Base-by-base conservation (phyloP, 1,140 invertebrate species). In the Dolichoris vasculosae region DNA sequence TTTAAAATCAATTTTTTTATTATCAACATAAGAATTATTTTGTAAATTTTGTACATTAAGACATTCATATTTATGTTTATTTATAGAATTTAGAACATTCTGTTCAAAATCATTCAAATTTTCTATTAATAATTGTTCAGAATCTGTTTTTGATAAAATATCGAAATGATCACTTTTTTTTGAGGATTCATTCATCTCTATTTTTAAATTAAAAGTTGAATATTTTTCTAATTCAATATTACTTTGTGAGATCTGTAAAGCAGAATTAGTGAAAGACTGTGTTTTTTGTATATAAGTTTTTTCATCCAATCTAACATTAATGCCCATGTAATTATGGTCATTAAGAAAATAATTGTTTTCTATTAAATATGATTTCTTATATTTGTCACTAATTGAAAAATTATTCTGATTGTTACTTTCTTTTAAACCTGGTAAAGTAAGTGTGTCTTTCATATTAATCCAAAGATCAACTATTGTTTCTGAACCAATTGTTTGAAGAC, bases 401-500 rank as follows among this genome's bases (percentile, higher is more conserved):
- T 26, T n/a, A n/a, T 75, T 63, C 43, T 63, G 32, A 15, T 59
- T 76, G 9, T 13, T 35, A 48, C 17, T 40, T 84, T 76, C 23
- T 86, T 77, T 13, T 13, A 55, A 40, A 35, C 73, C 26, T 55
- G n/a, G 8, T 48, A 23, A 8, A 9, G 51, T 48, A 46, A 20
- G 3, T 55, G 6, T 63, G 40, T 89, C 86, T 40, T 64, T 86
- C 0, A 94, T 92, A 86, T 95, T 94, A 15, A 97, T 90, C 94
- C 95, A 96, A 46, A 97, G 93, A 86, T 97, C 95, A 1, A 96
- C 94, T 35, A 96, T 91, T 15, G 97, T 97, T 93, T 98, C 97
- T 15, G 96, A 95, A 63, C 96, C 96, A 86, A 98, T 92, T 0
- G 96, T 97, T 93, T 98, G 97, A 73, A 97, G 89, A n/a, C 97